phyloP scores from a whole-genome alignment of 1,140 invertebrate genomes.

The Megathymus violae region DNA sequence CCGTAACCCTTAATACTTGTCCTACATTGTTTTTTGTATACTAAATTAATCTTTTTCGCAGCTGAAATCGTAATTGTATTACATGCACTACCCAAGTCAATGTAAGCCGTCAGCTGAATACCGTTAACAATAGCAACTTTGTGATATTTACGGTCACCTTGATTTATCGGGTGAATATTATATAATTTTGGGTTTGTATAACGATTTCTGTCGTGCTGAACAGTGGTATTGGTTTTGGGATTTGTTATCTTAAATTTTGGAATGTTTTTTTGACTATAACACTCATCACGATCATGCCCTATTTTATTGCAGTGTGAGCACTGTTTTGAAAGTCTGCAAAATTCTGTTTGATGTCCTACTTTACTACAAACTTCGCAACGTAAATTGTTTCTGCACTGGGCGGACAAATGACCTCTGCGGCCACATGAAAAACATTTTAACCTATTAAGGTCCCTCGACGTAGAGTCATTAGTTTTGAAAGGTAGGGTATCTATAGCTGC shows the following conservation, averaged over 20 bases:
- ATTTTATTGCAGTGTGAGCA: constrained; percentile 2
- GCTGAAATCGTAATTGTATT: constrained; percentile 18
- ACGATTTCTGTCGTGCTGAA: neutral
- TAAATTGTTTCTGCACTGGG: neutral
- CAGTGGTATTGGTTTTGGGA: neutral
- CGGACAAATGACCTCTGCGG: neutral
- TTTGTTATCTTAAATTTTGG: neutral
- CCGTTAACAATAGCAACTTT: constrained; percentile 18
- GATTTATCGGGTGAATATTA: constrained; percentile 5
- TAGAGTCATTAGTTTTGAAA: neutral
- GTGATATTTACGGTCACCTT: constrained; percentile 8
- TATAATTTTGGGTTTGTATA: neutral
- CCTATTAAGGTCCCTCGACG: neutral
- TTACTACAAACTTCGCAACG: constrained; percentile 6
- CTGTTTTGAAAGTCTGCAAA: constrained; percentile 1
- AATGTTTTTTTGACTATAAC: constrained; percentile 2
- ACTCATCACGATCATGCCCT: constrained; percentile 1
- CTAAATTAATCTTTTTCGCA: constrained; percentile 6
- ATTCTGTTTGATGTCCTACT: neutral
- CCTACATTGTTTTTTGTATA: constrained; percentile 12
- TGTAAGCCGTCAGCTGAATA: constrained; percentile 11
- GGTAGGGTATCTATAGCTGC: neutral
- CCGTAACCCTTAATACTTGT: constrained; percentile 27
- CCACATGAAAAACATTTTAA: constrained; percentile 7
- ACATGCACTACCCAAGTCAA: constrained; percentile 27